Percentiles rank a stretch among this genome's conserved stretches.
phyloP scores from a whole-genome alignment of 2,888 invertebrate species.

The Drosophila vallismaia region DNA sequence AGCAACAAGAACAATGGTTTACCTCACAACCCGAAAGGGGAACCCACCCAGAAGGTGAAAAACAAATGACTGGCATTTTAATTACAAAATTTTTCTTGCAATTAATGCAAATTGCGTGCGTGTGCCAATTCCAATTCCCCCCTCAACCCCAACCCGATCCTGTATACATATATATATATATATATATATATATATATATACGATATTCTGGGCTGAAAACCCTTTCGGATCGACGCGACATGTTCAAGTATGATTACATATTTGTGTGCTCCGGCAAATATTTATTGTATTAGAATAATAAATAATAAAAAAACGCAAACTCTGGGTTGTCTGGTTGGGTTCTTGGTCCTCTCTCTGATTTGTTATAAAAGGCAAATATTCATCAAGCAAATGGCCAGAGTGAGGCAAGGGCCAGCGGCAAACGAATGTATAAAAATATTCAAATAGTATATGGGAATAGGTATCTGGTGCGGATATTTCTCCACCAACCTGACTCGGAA shows the following conservation, averaged over 20 bases:
- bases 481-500: conserved; percentile 41
- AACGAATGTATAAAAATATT: too few species aligned
- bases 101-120: conserved; percentile 80
- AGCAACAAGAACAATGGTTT: too few species aligned
- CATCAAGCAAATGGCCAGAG: conserved; percentile 48
- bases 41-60: conserved; percentile 4
- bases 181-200: not conserved
- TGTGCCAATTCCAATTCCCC: conserved; percentile 76
- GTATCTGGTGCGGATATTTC: conserved; percentile 30
- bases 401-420: too few species aligned
- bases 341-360: conserved; percentile 60
- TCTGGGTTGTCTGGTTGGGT: conserved; percentile 49
- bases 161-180: not conserved
- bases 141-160: not conserved
- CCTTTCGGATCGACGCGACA: conserved; percentile 55
- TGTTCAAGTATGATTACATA: conserved; percentile 75
- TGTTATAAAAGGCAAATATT: conserved; percentile 77
- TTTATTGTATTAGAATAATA: conserved; percentile 74
- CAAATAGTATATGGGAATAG: too few species aligned
- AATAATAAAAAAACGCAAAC: conserved; percentile 30
- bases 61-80: conserved; percentile 78
- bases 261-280: conserved; percentile 73
- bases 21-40: conserved; percentile 1
- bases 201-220: conserved; percentile 26
- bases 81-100: conserved; percentile 80